phyloP scores from a whole-genome alignment of 2,113 vertebrate genomes.

The Reinhardtius hippoglossoides region DNA sequence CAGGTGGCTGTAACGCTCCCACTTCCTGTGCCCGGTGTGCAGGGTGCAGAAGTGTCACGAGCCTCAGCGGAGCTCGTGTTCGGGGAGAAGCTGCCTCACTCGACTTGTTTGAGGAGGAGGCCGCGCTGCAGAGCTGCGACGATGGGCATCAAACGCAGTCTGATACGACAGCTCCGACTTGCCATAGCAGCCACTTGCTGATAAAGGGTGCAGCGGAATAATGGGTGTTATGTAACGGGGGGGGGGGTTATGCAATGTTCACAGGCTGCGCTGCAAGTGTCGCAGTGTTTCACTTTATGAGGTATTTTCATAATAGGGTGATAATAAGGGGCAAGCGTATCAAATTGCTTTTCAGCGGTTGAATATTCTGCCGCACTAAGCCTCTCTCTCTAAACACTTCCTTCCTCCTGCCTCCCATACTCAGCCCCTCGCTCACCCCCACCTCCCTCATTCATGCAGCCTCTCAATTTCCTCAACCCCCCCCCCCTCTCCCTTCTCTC shows the following conservation, averaged over 20 bases:
- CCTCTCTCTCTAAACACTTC: slow-evolving; percentile 16
- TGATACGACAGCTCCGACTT: neutral
- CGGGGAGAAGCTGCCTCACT: slow-evolving; percentile 27
- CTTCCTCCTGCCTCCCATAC: slow-evolving; percentile 6
- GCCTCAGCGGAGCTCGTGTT: slow-evolving; percentile 27
- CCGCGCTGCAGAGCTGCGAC: slow-evolving; percentile 11
- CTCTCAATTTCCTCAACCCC: neutral
- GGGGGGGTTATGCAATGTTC: slow-evolving; percentile 65
- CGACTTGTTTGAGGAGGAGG: slow-evolving; percentile 33
- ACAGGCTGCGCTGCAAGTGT: slow-evolving; percentile 38
- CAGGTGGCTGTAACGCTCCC: slow-evolving; percentile 65
- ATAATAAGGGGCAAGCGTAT: slow-evolving; percentile 51
- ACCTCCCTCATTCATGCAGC: neutral
- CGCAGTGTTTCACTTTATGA: slow-evolving; percentile 45
- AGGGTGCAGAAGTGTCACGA: slow-evolving; percentile 1
- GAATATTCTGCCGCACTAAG: slow-evolving; percentile 44
- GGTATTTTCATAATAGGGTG: slow-evolving; percentile 55
- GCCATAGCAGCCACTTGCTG: slow-evolving; percentile 3
- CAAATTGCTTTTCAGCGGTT: slow-evolving; percentile 33
- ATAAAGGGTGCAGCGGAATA: slow-evolving; percentile 35
- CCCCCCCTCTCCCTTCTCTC: neutral
- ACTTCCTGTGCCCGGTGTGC: slow-evolving; percentile 9
- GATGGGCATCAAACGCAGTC: slow-evolving; percentile 25
- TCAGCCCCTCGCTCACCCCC: neutral
- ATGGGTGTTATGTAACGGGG: slow-evolving; percentile 54